Conservation (phyloP, 2,113 vertebrate species). For the Oreocharis arfaki region DNA sequence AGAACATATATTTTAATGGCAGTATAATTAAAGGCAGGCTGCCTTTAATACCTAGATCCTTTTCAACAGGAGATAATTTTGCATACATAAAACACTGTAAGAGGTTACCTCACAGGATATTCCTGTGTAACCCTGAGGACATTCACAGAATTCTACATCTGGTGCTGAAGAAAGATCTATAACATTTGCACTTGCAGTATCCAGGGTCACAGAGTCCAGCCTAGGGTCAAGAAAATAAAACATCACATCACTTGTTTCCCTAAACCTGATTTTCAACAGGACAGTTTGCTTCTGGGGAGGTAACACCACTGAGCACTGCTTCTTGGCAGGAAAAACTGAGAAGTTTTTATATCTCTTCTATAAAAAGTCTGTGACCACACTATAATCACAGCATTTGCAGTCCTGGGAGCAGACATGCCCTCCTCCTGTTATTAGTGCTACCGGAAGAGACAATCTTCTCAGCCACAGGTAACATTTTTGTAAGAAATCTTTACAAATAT, state of each 20-base stretch:
- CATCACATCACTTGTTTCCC: neutral
- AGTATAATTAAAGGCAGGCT: neutral
- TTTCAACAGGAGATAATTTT: neutral
- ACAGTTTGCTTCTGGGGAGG: neutral
- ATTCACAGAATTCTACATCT: conserved; percentile 88
- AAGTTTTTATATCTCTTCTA: too few species aligned
- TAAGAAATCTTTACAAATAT: neutral
- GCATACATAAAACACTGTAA: neutral
- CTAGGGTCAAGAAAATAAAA: conserved; percentile 63
- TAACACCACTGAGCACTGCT: neutral
- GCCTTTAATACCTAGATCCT: neutral
- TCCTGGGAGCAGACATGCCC: neutral
- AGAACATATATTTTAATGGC: neutral
- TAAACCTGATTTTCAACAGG: neutral
- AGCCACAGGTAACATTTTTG: neutral
- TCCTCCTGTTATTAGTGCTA: neutral
- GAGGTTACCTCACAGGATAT: conserved; percentile 90
- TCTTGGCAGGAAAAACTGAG: neutral
- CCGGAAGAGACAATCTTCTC: neutral
- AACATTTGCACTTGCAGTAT: conserved; percentile 72
- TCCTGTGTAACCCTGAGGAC: conserved; percentile 88
- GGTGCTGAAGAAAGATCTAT: conserved; percentile 65
- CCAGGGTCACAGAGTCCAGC: conserved; percentile 80
- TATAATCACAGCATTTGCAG: neutral
- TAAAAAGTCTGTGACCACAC: neutral